These are phyloP conservation scores for Morelia viridis DNA, from an alignment of 2,797 vertebrate genomes.

Conservation along the genomic window DNA sequence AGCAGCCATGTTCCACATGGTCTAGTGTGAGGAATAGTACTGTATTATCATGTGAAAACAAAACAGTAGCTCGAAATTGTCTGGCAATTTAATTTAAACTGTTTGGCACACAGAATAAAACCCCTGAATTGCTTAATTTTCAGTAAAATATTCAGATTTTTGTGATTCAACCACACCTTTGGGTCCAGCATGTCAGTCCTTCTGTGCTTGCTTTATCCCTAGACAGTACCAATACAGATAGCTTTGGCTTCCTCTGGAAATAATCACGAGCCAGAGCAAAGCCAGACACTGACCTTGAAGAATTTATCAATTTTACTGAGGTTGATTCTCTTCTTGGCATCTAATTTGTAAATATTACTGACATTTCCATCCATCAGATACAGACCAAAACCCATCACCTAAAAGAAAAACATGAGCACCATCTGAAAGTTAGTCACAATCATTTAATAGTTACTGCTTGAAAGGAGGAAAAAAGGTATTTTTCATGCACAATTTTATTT, in stretches of 20 bases:
- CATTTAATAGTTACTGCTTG: not conserved
- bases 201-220: not conserved
- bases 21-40: not conserved
- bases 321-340: constrained; percentile 90
- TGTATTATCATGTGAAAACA: not conserved
- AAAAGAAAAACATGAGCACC: constrained; percentile 41
- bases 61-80: not conserved
- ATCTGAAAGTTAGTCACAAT: not conserved
- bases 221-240: not conserved
- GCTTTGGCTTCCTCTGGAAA: not conserved
- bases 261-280: constrained; percentile 25
- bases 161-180: not conserved
- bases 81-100: not conserved
- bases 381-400: constrained; percentile 90
- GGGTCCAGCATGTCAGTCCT: fast-evolving
- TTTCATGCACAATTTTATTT: not conserved
- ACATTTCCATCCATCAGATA: constrained; percentile 89
- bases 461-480: not conserved
- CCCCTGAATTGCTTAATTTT: not conserved
- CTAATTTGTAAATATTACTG: constrained; percentile 89
- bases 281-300: constrained; percentile 80
- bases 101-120: not conserved
- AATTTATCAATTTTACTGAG: constrained; percentile 90
- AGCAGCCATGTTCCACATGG: not conserved
- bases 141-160: not conserved